Percentiles rank a stretch among this genome's conserved stretches.
Conservation (phyloP, 2,888 invertebrate species). For the Nasonia oneida region DNA sequence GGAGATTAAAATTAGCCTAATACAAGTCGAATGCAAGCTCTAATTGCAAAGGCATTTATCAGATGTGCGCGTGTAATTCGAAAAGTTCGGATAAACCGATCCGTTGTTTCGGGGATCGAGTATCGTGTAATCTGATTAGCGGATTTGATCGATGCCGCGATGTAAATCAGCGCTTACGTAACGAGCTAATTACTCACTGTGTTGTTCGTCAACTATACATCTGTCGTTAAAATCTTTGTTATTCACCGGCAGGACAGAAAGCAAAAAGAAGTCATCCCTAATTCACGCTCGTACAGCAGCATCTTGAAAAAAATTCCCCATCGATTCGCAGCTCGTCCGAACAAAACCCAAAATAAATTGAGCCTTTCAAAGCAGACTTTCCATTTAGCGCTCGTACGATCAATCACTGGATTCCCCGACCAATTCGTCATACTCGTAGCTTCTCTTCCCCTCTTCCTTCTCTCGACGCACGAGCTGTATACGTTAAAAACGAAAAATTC, state of each 20-base stretch:
- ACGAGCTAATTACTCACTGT: no score
- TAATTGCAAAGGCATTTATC: not conserved
- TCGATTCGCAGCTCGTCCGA: not conserved
- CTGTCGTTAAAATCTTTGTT: no score
- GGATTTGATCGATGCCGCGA: no score
- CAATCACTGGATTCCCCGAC: not conserved
- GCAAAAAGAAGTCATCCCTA: not conserved
- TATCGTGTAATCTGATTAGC: no score
- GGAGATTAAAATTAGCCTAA: constrained; percentile 40
- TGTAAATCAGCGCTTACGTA: no score
- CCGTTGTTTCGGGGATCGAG: no score
- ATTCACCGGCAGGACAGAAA: no score
- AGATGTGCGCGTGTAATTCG: not conserved
- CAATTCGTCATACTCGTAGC: not conserved
- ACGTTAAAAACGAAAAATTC: not conserved
- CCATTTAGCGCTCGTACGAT: not conserved
- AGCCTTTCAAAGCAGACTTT: not conserved
- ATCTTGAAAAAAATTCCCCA: not conserved
- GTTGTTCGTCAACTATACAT: no score
- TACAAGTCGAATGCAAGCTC: not conserved
- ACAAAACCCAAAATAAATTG: not conserved
- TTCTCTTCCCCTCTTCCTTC: not conserved
- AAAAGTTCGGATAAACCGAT: no score
- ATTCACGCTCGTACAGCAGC: not conserved
- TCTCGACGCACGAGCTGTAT: no score